Evolutionary conservation across 92 coral and sea anemone genomes (phyloP), one percentile per base, ranked within the genome.

Genomic region (Galaxea fascicularis): DNA sequence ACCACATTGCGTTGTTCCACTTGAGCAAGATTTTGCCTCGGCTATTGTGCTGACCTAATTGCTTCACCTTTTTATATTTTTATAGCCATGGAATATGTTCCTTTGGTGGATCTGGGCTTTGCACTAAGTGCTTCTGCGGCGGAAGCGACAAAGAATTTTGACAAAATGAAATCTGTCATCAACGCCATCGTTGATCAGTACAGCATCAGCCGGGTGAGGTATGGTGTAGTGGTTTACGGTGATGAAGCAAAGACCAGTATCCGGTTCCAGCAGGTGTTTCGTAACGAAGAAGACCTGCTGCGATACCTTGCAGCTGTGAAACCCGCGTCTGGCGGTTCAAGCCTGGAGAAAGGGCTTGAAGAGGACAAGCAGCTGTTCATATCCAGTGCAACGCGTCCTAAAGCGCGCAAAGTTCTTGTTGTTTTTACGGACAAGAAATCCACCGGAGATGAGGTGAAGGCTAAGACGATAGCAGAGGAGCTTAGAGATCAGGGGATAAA

Each of bases 121-220:
- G 94, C 96, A 26, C 35, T 93, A 15, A 93, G 96, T 39, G 94
- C 90, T 27, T 87, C 90, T 24, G 77, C 96, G 28, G 89, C 86
- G 22, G 78, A 77, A 8, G 89, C 92, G 25, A 22, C 35, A 53
- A 76, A 75, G 45, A 90, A 87, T 57, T 87, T 78, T 51, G 80
- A 84, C 20, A 83, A 90, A 49, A 90, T 95, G 95, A 95, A 95
- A 65, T 74, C 81, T 44, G 80, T 91, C 58, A 91, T 94, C 85
- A 75, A 80, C n/a, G 74, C 80, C 59, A 88, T 91, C 81, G 63
- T 91, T 56, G 82, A 71, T 65, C 87, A 80, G 56, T 88, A 91
- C 71, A 90, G 95, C 52, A 81, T 90, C n/a, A 78, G 75, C 76
- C 79, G 90, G 13, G 86, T 94, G 16, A 85, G 88, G 39, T 82